Percentiles rank a stretch among this genome's conserved stretches.
Conservation (phyloP, 2,888 invertebrate species). For the Epinotia brunnichana region DNA sequence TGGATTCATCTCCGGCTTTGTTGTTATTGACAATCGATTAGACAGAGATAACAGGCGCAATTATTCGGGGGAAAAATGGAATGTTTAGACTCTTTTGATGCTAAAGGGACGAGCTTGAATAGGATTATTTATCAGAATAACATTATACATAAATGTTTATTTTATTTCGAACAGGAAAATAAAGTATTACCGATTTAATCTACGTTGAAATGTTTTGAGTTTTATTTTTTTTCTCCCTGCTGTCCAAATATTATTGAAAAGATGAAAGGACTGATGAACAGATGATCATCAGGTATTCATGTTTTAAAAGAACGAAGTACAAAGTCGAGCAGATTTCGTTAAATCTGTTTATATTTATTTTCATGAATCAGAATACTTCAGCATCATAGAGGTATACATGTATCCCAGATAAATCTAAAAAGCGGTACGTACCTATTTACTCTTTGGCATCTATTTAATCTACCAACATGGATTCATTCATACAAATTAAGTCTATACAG, state of each 20-base stretch:
- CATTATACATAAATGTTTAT: slow-evolving; percentile 8
- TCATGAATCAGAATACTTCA: no score
- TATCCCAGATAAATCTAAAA: no score
- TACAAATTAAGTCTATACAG: no score
- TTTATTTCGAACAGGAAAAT: slow-evolving; percentile 10
- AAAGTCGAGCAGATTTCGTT: background rate
- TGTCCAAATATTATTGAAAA: background rate
- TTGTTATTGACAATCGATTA: slow-evolving; percentile 51
- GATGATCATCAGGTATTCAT: background rate
- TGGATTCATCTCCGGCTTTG: slow-evolving; percentile 51
- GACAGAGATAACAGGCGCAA: slow-evolving; percentile 30
- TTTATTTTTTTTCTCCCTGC: background rate
- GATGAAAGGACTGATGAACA: background rate
- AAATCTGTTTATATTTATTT: background rate
- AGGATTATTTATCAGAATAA: slow-evolving; percentile 11
- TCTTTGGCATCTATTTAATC: no score
- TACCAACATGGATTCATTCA: no score
- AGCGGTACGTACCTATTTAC: no score
- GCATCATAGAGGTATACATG: no score
- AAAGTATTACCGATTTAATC: background rate
- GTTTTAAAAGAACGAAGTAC: background rate
- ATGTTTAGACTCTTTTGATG: slow-evolving; percentile 25
- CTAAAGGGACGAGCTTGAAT: background rate
- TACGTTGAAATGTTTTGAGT: background rate
- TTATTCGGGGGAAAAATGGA: slow-evolving; percentile 19